Conservation (phyloP, 2,888 invertebrate genomes). For the Eumacrocentrus americanus region DNA sequence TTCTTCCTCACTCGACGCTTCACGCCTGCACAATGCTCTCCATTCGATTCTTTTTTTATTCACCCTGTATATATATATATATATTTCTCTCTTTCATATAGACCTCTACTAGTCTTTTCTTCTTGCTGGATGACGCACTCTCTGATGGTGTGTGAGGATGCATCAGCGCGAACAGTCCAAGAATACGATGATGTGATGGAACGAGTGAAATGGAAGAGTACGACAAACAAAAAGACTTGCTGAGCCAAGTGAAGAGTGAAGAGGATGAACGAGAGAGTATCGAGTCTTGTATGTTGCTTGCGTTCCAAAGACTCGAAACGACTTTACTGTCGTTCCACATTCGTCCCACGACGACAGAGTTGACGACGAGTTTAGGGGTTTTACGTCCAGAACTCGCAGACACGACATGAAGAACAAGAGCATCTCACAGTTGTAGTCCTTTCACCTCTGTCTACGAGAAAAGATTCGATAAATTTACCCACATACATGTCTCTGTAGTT, state of each 20-base stretch:
- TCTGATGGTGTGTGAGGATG: too few relatives aligned
- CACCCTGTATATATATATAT: slow-evolving; percentile 31
- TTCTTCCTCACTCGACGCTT: slow-evolving; percentile 17
- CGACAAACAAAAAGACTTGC: too few relatives aligned
- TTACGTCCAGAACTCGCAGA: slow-evolving; percentile 1
- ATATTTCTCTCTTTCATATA: slow-evolving; percentile 26
- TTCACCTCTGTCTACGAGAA: neutral
- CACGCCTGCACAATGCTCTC: slow-evolving; percentile 33
- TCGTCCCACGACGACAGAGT: slow-evolving; percentile 3
- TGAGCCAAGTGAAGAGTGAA: too few relatives aligned
- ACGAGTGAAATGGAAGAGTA: too few relatives aligned
- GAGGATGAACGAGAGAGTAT: neutral
- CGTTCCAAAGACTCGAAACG: neutral
- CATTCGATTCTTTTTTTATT: slow-evolving; percentile 36
- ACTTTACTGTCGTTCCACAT: slow-evolving; percentile 1
- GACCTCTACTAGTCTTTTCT: slow-evolving; percentile 36
- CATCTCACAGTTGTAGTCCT: neutral
- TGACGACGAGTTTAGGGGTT: slow-evolving; percentile 11
- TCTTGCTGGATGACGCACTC: slow-evolving; percentile 1
- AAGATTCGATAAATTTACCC: neutral
- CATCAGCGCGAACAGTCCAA: too few relatives aligned
- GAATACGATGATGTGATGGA: too few relatives aligned
- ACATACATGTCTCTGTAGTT: slow-evolving; percentile 24
- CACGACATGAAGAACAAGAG: slow-evolving; percentile 6
- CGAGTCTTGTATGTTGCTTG: neutral